Evolutionary conservation across 2,888 invertebrate species (phyloP).

Genomic region (Brachyopa scutellaris): DNA sequence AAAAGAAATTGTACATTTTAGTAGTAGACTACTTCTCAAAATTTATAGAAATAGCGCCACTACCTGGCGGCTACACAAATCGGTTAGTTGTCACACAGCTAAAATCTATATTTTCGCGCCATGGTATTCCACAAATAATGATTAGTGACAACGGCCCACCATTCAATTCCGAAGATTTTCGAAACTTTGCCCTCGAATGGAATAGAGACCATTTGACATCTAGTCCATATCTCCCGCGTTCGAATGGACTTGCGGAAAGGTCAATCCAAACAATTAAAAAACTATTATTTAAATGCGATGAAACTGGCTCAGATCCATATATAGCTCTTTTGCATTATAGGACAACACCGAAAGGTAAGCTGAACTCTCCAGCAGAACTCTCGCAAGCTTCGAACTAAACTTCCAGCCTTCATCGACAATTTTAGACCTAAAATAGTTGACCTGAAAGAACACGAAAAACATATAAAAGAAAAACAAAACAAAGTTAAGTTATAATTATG

Average conservation of each 20-base stretch:
- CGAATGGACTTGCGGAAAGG: too few species aligned
- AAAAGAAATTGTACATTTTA: conserved; percentile 22
- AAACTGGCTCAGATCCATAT: conserved; percentile 39
- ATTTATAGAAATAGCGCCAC: too few species aligned
- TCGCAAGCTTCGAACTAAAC: conserved; percentile 47
- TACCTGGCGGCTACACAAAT: conserved; percentile 7
- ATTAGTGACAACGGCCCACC: too few species aligned
- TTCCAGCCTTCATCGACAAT: not conserved
- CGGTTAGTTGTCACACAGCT: conserved; percentile 17
- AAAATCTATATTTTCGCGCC: conserved; percentile 37
- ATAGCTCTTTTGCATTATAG: conserved; percentile 39
- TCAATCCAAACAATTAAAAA: conserved; percentile 58
- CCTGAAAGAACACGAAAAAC: not conserved
- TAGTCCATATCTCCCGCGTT: too few species aligned
- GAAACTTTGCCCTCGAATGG: conserved; percentile 44
- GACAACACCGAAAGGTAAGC: conserved; percentile 18
- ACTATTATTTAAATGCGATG: conserved; percentile 38
- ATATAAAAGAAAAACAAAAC: conserved; percentile 1
- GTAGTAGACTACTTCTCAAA: conserved; percentile 48
- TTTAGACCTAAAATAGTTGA: not conserved
- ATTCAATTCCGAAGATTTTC: too few species aligned
- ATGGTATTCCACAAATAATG: too few species aligned
- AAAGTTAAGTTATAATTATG: not conserved
- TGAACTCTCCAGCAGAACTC: conserved; percentile 52
- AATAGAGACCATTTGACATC: conserved; percentile 60